Base-by-base conservation (phyloP, 2,797 vertebrate genomes). In the Spheniscus humboldti region DNA sequence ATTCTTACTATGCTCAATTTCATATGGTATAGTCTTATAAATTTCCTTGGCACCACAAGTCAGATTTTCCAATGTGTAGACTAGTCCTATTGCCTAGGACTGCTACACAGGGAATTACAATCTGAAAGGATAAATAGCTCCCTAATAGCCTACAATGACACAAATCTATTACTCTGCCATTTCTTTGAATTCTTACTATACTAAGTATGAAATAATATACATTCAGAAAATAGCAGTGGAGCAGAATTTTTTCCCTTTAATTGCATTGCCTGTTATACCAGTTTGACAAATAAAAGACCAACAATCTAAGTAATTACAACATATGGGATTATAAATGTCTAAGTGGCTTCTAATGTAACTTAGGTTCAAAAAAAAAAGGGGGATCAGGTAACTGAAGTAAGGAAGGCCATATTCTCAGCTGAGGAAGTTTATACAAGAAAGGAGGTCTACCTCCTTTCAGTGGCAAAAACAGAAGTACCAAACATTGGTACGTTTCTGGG, bases 1-100 rank as follows among this genome's bases (percentile, higher is more conserved):
- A 96, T 80, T 88, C 64, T 66, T 92, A 64, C 53, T 85, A 41
- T 62, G 39, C 48, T 96, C 82, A 96, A 90, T 95, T 89, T 87
- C 76, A 79, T 77, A 62, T 17, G 20, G 15, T 47, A 56, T 57
- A 71, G 48, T 87, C 78, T 59, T 53, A 93, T 28, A 75, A 77
- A 85, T 53, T 62, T 71, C 77, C 47, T 84, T 96, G 73, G 41
- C 77, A 90, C 35, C 7, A 73, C 18, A 47, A 41, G 37, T 77
- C 74, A 62, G 63, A 75, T 94, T 95, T 97, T 94, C 63, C 95
- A 91, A 18, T 3, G 9, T 13, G 72, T 64, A 74, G 33, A 66
- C 60, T 48, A 66, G 15, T 43, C 45, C 53, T 79, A 47, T 56
- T 93, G 64, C 68, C 39, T 45, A 72, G 43, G 25, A 82, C 37